Conservation (phyloP, 2,888 invertebrate species). For the Rotaria macrura region DNA sequence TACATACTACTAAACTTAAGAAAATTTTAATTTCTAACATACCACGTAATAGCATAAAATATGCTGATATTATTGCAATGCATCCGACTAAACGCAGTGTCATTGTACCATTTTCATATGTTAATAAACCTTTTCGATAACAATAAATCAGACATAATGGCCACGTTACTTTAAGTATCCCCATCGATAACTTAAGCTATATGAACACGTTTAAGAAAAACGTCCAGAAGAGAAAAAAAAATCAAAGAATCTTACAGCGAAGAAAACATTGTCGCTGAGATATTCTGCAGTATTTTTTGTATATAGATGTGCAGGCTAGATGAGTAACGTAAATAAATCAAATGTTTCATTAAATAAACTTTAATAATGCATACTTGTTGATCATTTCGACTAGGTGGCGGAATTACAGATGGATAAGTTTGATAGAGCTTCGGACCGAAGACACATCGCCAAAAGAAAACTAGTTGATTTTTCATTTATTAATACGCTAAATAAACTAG, state of each 20-base stretch:
- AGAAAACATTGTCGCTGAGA: background rate
- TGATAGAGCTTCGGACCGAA: slow-evolving; percentile 2
- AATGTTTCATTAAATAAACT: background rate
- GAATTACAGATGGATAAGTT: background rate
- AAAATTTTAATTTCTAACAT: background rate
- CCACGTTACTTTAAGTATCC: background rate
- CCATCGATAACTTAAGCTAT: background rate
- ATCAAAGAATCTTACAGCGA: background rate
- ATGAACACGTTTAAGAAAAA: background rate
- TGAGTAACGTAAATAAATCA: background rate
- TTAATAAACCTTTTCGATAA: background rate
- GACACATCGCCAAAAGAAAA: background rate
- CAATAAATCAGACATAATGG: background rate
- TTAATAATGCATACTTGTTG: background rate
- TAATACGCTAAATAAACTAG: background rate
- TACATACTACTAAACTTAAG: background rate
- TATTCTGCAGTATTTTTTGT: background rate
- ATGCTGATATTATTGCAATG: background rate
- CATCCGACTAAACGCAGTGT: background rate
- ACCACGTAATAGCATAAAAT: slow-evolving; percentile 11
- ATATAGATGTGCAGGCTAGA: background rate
- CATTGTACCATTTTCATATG: background rate
- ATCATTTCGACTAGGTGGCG: background rate
- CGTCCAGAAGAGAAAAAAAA: background rate
- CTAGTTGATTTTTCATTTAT: background rate